A percentile compares a stretch with the other conserved stretches of the same genome.
Evolutionary conservation across 2,888 invertebrate species (phyloP).

Genomic region (Geophilus truncorum): DNA sequence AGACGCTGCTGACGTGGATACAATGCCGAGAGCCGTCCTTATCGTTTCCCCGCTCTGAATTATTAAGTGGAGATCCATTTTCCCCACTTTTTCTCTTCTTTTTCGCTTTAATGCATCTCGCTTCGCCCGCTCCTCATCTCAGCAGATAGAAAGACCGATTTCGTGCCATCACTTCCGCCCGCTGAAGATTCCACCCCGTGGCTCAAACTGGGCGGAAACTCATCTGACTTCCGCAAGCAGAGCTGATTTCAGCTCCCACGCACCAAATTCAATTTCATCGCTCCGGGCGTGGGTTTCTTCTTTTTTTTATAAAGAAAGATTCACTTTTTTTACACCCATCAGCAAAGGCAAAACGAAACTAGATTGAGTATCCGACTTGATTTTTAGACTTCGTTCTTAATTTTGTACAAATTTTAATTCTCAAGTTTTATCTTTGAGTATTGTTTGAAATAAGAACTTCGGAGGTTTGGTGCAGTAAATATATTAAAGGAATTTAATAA

Average conservation of each 20-base stretch:
- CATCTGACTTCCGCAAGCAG: neutral
- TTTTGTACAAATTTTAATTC: too few species aligned
- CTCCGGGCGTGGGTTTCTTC: neutral
- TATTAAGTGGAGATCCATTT: neutral
- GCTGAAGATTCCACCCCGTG: neutral
- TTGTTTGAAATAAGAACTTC: too few species aligned
- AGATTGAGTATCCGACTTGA: too few species aligned
- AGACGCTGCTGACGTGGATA: neutral
- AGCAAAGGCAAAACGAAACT: too few species aligned
- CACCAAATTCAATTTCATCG: neutral
- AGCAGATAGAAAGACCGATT: neutral
- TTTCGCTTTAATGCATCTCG: neutral
- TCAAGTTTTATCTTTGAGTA: too few species aligned
- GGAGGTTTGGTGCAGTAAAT: too few species aligned
- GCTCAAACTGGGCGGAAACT: conserved; percentile 4
- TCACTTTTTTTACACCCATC: neutral
- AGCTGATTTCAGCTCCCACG: neutral
- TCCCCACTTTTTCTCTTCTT: neutral
- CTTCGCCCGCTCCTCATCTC: neutral
- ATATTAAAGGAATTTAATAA: too few species aligned
- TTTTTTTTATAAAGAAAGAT: too few species aligned
- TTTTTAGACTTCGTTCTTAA: too few species aligned
- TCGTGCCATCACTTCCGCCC: neutral
- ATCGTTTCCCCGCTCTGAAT: neutral
- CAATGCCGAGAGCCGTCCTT: neutral